Evolutionary conservation across 2,113 vertebrate species (phyloP).

Genomic region (Megaleporinus macrocephalus): DNA sequence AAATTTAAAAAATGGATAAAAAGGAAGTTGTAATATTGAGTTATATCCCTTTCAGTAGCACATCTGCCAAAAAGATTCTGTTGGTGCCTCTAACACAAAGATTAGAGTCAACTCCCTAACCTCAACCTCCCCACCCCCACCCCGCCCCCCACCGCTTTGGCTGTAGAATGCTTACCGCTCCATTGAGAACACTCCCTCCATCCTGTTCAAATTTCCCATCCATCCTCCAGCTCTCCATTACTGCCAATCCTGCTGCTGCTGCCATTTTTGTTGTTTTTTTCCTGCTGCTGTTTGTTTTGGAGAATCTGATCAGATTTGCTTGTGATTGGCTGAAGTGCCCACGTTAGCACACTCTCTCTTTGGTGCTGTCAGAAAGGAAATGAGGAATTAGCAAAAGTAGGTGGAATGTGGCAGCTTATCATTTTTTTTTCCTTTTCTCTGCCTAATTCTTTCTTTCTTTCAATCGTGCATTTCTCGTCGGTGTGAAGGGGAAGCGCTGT

Average conservation of each 20-base stretch:
- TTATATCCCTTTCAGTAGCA: too few relatives aligned
- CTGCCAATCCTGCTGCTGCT: slow-evolving; percentile 61
- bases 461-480: slow-evolving; percentile 64
- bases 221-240: slow-evolving; percentile 59
- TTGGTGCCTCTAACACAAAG: not conserved
- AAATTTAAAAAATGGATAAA: not conserved
- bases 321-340: slow-evolving; percentile 65
- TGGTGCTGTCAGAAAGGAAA: slow-evolving; percentile 73
- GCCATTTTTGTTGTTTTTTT: slow-evolving; percentile 68
- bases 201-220: slow-evolving; percentile 66
- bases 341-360: slow-evolving; percentile 43
- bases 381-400: slow-evolving; percentile 79
- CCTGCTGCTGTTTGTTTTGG: slow-evolving; percentile 62
- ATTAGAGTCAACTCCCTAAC: slow-evolving; percentile 15
- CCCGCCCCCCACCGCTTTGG: slow-evolving; percentile 65
- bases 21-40: too few relatives aligned
- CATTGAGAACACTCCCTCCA: slow-evolving; percentile 64
- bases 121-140: too few relatives aligned
- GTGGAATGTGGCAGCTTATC: slow-evolving; percentile 77
- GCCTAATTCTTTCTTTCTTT: slow-evolving; percentile 55
- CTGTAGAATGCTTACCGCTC: slow-evolving; percentile 68
- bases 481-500: slow-evolving; percentile 59
- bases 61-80: not conserved
- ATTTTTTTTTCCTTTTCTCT: slow-evolving; percentile 51
- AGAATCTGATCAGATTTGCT: slow-evolving; percentile 77